These are phyloP conservation scores for Heliconius cydno DNA, from an alignment of 2,888 invertebrate species.

Conservation along the genomic window DNA sequence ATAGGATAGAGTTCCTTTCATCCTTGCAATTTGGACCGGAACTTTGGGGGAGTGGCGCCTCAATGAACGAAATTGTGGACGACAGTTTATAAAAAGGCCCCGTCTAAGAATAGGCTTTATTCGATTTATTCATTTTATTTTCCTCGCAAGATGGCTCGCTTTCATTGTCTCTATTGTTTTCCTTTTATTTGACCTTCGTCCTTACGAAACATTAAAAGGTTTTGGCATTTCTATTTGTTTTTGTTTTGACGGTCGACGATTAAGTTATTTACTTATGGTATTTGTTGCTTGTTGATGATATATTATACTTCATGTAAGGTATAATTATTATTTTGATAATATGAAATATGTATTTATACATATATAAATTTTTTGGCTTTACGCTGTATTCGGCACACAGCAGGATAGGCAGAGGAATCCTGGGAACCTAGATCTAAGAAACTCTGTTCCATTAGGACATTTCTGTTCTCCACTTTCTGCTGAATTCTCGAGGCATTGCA, in stretches of 20 bases:
- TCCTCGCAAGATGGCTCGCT: conserved; percentile 50
- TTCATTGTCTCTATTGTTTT: conserved; percentile 52
- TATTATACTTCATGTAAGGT: background rate
- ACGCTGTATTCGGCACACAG: too few species aligned
- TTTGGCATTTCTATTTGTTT: conserved; percentile 40
- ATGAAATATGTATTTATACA: background rate
- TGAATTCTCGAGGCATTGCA: too few species aligned
- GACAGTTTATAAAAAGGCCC: conserved; percentile 67
- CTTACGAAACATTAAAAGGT: conserved; percentile 47
- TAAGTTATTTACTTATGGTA: conserved; percentile 5
- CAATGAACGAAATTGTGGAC: conserved; percentile 63
- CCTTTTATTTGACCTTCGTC: conserved; percentile 50
- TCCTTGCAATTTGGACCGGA: conserved; percentile 67
- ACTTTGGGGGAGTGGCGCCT: conserved; percentile 60
- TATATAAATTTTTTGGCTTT: background rate
- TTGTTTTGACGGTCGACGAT: conserved; percentile 36
- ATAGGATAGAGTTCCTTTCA: conserved; percentile 61
- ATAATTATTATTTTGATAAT: background rate
- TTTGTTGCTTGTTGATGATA: background rate
- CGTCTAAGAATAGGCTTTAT: conserved; percentile 65
- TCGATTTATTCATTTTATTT: conserved; percentile 65
- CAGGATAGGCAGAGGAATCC: too few species aligned
- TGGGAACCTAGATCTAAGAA: too few species aligned
- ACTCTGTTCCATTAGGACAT: too few species aligned
- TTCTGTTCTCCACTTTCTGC: too few species aligned